Percentiles rank a stretch among this genome's conserved stretches.
Evolutionary conservation across 2,113 vertebrate genomes (phyloP).

Genomic region (Microcebus murinus): DNA sequence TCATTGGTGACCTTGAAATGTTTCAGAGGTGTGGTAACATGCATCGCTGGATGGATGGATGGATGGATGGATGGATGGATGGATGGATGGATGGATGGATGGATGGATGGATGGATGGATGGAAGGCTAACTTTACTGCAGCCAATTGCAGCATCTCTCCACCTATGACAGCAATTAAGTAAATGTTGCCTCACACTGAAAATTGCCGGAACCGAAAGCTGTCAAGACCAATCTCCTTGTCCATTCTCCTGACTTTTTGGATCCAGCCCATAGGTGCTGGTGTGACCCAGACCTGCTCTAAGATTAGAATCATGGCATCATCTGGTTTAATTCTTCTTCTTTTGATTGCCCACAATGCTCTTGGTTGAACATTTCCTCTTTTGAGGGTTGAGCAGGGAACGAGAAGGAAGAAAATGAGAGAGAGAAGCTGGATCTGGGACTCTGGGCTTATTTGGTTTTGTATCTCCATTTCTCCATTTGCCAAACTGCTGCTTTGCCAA

Average conservation of each 20-base stretch:
- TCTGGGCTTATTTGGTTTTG: background rate
- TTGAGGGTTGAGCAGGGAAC: background rate
- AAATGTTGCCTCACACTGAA: background rate
- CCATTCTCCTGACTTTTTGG: background rate
- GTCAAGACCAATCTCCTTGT: background rate
- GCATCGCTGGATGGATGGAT: background rate
- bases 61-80: no score
- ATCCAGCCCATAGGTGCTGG: background rate
- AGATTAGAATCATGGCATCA: background rate
- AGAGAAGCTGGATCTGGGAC: background rate
- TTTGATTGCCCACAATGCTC: background rate
- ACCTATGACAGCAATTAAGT: conserved; percentile 1
- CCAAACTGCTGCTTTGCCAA: background rate
- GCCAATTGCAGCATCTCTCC: background rate
- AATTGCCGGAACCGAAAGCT: background rate
- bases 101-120: background rate
- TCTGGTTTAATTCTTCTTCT: background rate
- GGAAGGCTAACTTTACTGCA: background rate
- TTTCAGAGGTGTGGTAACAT: background rate
- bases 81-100: background rate
- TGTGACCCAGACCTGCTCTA: background rate
- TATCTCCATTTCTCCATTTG: background rate
- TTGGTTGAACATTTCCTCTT: background rate
- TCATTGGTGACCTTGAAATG: background rate
- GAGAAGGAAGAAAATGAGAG: background rate